Conservation (phyloP, 2,113 vertebrate genomes). For the Bubalus kerabau region DNA sequence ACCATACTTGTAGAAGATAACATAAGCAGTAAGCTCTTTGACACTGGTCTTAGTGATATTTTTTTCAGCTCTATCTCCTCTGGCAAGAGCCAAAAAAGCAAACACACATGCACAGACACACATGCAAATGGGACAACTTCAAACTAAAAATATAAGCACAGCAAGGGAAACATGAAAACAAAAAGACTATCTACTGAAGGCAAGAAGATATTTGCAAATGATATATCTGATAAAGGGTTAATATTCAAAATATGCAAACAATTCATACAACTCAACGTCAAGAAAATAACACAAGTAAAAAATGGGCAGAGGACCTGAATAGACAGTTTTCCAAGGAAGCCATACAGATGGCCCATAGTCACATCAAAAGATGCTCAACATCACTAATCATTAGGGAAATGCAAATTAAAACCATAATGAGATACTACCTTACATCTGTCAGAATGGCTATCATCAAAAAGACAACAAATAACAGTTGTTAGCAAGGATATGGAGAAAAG, state of each 20-base stretch:
- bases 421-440: neutral
- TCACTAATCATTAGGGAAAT: neutral
- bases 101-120: neutral
- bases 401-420: neutral
- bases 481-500: neutral
- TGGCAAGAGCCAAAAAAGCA: neutral
- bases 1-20: neutral
- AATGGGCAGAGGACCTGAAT: neutral
- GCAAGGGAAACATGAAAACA: neutral
- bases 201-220: neutral
- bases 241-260: neutral
- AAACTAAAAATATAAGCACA: neutral
- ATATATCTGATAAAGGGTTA: neutral
- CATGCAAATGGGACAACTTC: neutral
- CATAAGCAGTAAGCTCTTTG: neutral
- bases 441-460: neutral
- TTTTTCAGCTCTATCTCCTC: neutral
- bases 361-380: neutral
- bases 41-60: neutral
- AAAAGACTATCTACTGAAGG: neutral
- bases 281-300: neutral
- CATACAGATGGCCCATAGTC: neutral
- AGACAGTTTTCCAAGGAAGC: neutral
- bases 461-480: neutral
- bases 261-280: neutral